These are phyloP conservation scores for Drosophila nikananu DNA, from an alignment of 1,140 invertebrate genomes.

Conservation along the genomic window DNA sequence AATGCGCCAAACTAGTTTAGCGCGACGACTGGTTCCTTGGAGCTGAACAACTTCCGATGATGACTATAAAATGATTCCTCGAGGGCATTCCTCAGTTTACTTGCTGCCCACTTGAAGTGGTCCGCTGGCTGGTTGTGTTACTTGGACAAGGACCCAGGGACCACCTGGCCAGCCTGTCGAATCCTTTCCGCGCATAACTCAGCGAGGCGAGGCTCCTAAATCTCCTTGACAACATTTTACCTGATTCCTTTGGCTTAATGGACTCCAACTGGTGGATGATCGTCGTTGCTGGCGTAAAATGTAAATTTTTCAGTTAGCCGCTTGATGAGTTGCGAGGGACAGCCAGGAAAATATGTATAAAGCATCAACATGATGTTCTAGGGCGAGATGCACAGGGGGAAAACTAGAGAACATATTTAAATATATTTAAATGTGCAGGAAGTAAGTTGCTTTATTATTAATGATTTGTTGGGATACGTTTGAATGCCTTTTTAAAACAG, in stretches of 20 bases:
- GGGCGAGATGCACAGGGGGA: constrained; percentile 7
- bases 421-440: background rate
- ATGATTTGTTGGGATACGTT: too few relatives aligned
- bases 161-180: constrained; percentile 54
- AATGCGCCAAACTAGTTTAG: constrained; percentile 77
- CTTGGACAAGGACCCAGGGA: constrained; percentile 45
- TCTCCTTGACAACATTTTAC: constrained; percentile 49
- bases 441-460: too few relatives aligned
- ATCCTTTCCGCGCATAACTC: constrained; percentile 40
- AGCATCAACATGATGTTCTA: constrained; percentile 7
- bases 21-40: constrained; percentile 32
- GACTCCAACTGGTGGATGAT: constrained; percentile 49
- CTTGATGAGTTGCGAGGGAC: constrained; percentile 31
- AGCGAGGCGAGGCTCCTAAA: constrained; percentile 45
- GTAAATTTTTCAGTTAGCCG: constrained; percentile 55
- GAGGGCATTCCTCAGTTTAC: constrained; percentile 60
- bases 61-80: constrained; percentile 78
- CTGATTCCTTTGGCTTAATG: constrained; percentile 60
- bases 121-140: constrained; percentile 21
- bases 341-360: background rate
- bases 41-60: constrained; percentile 66
- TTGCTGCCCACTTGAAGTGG: constrained; percentile 57
- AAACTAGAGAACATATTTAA: background rate
- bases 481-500: too few relatives aligned
- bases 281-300: constrained; percentile 66